Conservation (phyloP, 2,113 vertebrate species). For the Copsychus sechellarum region DNA sequence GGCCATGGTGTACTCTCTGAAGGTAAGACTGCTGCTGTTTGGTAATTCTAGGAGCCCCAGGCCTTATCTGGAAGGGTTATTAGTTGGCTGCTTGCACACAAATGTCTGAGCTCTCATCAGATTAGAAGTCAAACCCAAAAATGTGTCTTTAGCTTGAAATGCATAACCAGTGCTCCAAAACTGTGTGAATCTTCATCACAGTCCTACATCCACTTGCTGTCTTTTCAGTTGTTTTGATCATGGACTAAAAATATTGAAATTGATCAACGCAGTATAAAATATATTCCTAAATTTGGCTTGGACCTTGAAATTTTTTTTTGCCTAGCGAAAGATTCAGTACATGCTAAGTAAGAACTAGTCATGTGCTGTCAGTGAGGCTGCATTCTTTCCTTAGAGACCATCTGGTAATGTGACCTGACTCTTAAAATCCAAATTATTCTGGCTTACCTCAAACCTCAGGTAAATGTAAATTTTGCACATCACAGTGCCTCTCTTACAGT, state of each 20-base stretch:
- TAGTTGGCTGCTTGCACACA: conserved; percentile 10
- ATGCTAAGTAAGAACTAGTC: background rate
- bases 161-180: background rate
- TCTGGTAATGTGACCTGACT: background rate
- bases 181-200: accelerated
- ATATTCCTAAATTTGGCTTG: background rate
- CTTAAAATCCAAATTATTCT: background rate
- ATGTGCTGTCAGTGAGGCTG: background rate
- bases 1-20: conserved; percentile 5
- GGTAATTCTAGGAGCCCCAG: conserved; percentile 53
- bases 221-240: background rate
- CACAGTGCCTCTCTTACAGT: accelerated
- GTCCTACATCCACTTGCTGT: background rate
- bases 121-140: background rate
- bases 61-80: conserved; percentile 47
- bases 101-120: background rate
- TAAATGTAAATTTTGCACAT: background rate
- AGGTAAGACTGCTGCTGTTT: background rate
- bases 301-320: background rate
- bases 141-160: background rate
- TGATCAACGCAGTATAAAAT: background rate
- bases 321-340: background rate
- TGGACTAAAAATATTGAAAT: background rate
- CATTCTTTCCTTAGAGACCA: background rate
- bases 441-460: background rate